Percentiles rank a stretch among this genome's conserved stretches.
Evolutionary conservation across 2,888 invertebrate genomes (phyloP).

Genomic region (Adelphocoris suturalis): DNA sequence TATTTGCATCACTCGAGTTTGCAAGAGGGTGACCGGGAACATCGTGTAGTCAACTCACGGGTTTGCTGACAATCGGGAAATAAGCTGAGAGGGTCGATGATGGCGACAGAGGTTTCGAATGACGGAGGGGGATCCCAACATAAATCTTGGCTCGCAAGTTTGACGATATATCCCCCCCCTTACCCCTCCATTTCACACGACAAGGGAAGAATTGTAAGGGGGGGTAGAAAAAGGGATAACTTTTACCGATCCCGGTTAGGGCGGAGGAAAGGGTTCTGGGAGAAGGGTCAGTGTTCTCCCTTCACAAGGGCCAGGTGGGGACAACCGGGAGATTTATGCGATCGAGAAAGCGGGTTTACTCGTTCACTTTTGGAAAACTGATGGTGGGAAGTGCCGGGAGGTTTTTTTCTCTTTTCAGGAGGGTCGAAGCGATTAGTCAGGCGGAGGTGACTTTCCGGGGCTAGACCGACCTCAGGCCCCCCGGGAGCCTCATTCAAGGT

Average conservation of each 20-base stretch:
- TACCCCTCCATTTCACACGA: neutral
- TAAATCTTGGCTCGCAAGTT: conserved; percentile 19
- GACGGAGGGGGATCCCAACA: conserved; percentile 5
- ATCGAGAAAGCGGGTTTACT: neutral
- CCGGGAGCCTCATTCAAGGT: neutral
- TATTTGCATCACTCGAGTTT: too few species aligned
- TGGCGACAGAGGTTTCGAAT: conserved; percentile 36
- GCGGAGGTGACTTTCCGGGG: neutral
- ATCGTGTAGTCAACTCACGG: neutral
- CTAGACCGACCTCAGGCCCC: neutral
- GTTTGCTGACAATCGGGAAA: conserved; percentile 26
- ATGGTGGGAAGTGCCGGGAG: neutral
- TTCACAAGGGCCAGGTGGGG: conserved; percentile 1
- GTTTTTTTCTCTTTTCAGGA: neutral
- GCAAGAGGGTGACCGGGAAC: too few species aligned
- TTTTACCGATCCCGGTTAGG: conserved; percentile 24
- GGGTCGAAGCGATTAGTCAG: conserved; percentile 30
- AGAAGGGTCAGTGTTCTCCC: conserved; percentile 24
- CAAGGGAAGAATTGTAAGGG: neutral
- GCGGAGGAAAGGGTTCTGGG: neutral
- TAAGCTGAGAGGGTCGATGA: conserved; percentile 9
- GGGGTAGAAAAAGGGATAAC: neutral
- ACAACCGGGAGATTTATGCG: conserved; percentile 12
- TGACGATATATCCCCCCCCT: neutral
- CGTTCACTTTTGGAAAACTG: conserved; percentile 21